Conservation (phyloP, 2,113 vertebrate genomes). For the Microcebus griseorufus region DNA sequence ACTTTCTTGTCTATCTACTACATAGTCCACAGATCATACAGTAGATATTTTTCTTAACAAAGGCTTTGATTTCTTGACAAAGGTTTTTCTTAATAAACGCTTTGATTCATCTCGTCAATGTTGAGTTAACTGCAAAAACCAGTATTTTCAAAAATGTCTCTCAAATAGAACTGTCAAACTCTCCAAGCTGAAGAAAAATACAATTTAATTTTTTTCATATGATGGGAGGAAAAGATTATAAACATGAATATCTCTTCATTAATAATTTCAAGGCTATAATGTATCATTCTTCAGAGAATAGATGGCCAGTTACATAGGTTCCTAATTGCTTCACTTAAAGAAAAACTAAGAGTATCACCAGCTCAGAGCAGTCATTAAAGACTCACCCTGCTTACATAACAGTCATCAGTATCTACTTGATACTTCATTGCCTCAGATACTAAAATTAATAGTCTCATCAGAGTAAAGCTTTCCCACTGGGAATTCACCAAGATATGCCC, state of each 20-base stretch:
- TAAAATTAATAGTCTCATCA: neutral
- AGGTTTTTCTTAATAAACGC: neutral
- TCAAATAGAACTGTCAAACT: neutral
- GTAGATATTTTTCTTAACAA: neutral
- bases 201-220: neutral
- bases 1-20: neutral
- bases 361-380: neutral
- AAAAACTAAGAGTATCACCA: neutral
- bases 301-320: neutral
- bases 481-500: neutral
- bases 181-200: conserved; percentile 8
- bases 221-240: neutral
- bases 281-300: neutral
- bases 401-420: neutral
- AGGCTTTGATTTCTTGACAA: neutral
- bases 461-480: neutral
- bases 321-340: neutral
- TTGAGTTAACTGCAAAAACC: neutral
- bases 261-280: neutral
- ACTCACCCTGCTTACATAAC: neutral
- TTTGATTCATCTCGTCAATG: neutral
- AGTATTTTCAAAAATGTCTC: neutral
- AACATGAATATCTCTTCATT: neutral
- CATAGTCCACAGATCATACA: neutral
- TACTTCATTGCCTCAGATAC: neutral